Conservation (phyloP, 2,888 invertebrate genomes). For the Megamerina dolium region DNA sequence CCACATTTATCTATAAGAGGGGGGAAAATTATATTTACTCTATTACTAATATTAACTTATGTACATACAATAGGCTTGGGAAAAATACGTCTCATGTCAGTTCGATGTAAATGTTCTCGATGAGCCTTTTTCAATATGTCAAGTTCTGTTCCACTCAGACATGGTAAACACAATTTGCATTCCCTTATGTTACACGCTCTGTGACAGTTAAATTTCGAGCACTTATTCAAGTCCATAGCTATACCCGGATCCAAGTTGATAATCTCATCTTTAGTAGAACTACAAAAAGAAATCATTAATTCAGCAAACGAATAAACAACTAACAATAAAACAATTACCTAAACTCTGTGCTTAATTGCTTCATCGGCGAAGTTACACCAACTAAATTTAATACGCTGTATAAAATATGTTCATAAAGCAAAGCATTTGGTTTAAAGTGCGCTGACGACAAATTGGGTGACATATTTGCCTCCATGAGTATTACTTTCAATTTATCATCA, state of each 20-base stretch:
- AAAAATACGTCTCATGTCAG: slow-evolving; percentile 74
- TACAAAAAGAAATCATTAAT: slow-evolving; percentile 58
- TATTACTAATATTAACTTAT: background rate
- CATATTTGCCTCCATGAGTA: slow-evolving; percentile 95
- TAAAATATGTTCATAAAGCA: slow-evolving; percentile 88
- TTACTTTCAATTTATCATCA: slow-evolving; percentile 79
- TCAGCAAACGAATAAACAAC: slow-evolving; percentile 49
- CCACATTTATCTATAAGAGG: slow-evolving; percentile 25
- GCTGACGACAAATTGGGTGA: slow-evolving; percentile 93
- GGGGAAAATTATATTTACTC: background rate
- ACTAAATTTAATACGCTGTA: slow-evolving; percentile 76
- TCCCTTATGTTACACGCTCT: slow-evolving; percentile 60
- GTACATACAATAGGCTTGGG: slow-evolving; percentile 60
- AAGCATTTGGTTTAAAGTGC: slow-evolving; percentile 81
- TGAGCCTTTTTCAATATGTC: slow-evolving; percentile 62
- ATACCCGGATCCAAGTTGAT: too few relatives aligned
- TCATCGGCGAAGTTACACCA: slow-evolving; percentile 60
- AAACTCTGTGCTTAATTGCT: background rate
- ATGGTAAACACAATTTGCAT: slow-evolving; percentile 75
- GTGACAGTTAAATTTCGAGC: slow-evolving; percentile 54
- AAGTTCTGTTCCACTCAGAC: slow-evolving; percentile 59
- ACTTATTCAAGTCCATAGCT: slow-evolving; percentile 65
- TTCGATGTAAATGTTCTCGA: slow-evolving; percentile 72
- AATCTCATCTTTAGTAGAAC: slow-evolving; percentile 66
- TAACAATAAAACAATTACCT: background rate